Evolutionary conservation across 2,888 invertebrate genomes (phyloP).

Genomic region (Drosophila kanekoi): DNA sequence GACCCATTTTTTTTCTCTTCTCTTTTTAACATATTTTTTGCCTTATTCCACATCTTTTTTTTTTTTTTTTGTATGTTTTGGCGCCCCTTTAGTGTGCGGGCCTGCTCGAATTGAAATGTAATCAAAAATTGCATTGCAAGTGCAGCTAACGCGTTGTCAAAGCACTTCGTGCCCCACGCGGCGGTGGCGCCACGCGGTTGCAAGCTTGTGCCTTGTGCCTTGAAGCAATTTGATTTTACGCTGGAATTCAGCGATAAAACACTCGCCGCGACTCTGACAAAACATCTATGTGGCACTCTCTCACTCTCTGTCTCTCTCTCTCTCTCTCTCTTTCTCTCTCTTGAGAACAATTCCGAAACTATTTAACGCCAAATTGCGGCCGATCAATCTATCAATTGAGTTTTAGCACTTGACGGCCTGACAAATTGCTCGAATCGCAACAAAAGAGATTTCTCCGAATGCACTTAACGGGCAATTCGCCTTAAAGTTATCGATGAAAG

Average conservation of each 20-base stretch:
- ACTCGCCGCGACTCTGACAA: slow-evolving; percentile 14
- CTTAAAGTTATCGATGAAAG: background rate
- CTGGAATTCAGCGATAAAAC: slow-evolving; percentile 37
- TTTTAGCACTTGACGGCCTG: slow-evolving; percentile 20
- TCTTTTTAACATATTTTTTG: background rate
- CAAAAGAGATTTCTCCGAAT: too few relatives aligned
- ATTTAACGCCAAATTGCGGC: slow-evolving; percentile 28
- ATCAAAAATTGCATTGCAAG: slow-evolving; percentile 62
- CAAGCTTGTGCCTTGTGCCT: slow-evolving; percentile 35
- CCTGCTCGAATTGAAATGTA: slow-evolving; percentile 62
- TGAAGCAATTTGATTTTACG: slow-evolving; percentile 51
- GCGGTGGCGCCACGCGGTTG: slow-evolving; percentile 16
- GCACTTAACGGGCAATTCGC: background rate
- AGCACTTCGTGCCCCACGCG: slow-evolving; percentile 30
- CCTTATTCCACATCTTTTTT: slow-evolving; percentile 6
- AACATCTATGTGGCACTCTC: background rate
- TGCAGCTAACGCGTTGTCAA: slow-evolving; percentile 59
- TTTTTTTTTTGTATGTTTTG: slow-evolving; percentile 20
- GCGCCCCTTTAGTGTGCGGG: slow-evolving; percentile 11
- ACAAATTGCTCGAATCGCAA: slow-evolving; percentile 14
- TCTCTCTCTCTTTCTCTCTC: background rate
- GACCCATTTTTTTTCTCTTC: slow-evolving; percentile 60
- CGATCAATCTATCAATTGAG: slow-evolving; percentile 36
- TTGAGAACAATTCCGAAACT: slow-evolving; percentile 18
- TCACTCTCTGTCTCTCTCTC: background rate